Base-by-base conservation (phyloP, 2,113 vertebrate genomes). In the Rafetus swinhoei region DNA sequence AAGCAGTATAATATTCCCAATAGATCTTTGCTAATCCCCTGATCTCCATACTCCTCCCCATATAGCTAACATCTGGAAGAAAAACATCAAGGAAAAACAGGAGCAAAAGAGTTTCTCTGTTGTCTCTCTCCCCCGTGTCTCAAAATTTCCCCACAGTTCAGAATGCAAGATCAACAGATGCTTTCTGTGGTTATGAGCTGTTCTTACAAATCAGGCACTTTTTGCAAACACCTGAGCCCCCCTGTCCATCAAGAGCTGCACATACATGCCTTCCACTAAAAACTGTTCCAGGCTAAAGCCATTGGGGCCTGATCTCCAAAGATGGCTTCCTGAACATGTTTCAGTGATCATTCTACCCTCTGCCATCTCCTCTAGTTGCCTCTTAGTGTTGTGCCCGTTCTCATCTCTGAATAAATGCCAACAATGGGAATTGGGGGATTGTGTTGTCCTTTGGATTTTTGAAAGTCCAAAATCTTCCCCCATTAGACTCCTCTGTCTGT, bases 1-100 rank as follows among this genome's bases (percentile, higher is more conserved):
- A 39, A 55, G n/a, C 90, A 90, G 53, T n/a, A 25, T 21, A 60
- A 87, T 85, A 83, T 90, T 95, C 95, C 83, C 92, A 79, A 76
- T 45, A 89, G 95, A 95, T 62, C 57, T 1, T 1, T 62, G 76
- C 83, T 89, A 54, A 85, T 92, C 88, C 86, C 87, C 45, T 85
- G 83, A 84, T 91, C 92, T 90, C 87, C 55, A 27, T n/a, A 16
- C 24, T 74, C 52, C 35, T 82, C 55, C 95, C 62, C 15, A 53
- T 85, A 90, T 79, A 89, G 72, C 55, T 35, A 79, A 96, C 82
- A 79, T 83, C 74, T 72, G 89, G 85, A 86, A 93, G 1, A 11
- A 85, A 95, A 95, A 56, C 85, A 86, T 89, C 52, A 72, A 89
- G 85, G 77, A 80, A 59, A 62, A 87, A 54, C 52, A 82, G 50